phyloP scores from a whole-genome alignment of 2,797 vertebrate species.

The Dipus sagitta region DNA sequence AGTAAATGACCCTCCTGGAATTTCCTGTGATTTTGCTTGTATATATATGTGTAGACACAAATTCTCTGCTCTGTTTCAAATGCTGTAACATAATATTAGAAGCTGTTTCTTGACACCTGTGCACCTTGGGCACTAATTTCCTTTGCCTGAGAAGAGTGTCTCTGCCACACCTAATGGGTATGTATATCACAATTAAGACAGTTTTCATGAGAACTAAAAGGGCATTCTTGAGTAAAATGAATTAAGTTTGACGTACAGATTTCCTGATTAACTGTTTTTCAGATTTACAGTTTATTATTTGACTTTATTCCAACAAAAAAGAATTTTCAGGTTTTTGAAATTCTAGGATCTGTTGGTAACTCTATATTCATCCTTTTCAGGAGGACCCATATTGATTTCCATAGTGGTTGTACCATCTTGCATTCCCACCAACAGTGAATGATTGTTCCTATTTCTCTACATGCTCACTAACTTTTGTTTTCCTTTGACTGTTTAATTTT shows the following conservation, averaged over 20 bases:
- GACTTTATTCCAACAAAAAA: background rate
- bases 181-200: background rate
- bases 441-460: no score
- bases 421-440: no score
- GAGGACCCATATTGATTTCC: no score
- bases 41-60: background rate
- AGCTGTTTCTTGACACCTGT: background rate
- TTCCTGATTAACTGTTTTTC: background rate
- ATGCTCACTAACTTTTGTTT: no score
- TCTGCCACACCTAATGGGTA: background rate
- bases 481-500: no score
- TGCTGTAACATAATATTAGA: background rate
- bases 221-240: conserved; percentile 1
- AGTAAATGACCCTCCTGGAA: background rate
- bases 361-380: no score
- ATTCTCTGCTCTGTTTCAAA: background rate
- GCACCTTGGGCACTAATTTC: background rate
- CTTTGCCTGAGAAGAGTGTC: background rate
- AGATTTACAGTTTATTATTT: background rate
- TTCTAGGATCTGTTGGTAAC: no score
- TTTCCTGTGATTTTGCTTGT: background rate
- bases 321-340: background rate
- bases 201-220: background rate
- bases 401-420: no score
- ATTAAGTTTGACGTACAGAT: background rate